phyloP scores from a whole-genome alignment of 2,113 vertebrate genomes.

The Lepus europaeus region DNA sequence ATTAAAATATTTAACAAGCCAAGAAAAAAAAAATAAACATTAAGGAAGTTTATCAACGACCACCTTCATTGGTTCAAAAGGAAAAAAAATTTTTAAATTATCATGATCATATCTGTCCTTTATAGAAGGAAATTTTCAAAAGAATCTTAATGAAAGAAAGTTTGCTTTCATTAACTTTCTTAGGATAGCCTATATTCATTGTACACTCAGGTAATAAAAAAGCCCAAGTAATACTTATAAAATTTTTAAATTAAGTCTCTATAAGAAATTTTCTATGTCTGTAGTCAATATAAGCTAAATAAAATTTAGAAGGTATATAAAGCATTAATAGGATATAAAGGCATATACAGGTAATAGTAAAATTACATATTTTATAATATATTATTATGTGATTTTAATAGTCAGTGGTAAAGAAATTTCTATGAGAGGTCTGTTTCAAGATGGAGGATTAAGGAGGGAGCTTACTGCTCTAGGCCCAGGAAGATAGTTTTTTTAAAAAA shows the following conservation, averaged over 20 bases:
- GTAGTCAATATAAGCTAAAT: neutral
- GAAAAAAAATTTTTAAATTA: neutral
- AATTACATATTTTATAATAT: neutral
- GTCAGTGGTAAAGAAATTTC: neutral
- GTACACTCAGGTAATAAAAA: neutral
- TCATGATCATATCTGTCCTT: too few species aligned
- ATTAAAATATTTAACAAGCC: neutral
- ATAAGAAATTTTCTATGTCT: neutral
- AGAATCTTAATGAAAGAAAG: neutral
- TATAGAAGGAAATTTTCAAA: neutral
- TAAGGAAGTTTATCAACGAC: neutral
- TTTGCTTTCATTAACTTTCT: conserved; percentile 15
- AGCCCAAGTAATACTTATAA: neutral
- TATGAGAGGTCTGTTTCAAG: neutral
- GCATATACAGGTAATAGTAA: neutral
- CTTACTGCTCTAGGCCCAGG: too few species aligned
- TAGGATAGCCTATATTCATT: neutral
- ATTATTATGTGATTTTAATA: neutral
- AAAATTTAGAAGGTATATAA: neutral
- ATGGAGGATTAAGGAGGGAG: too few species aligned
- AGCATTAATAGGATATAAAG: neutral
- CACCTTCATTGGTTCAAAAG: neutral
- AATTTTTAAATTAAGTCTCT: conserved; percentile 35
- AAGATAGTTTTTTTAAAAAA: too few species aligned
- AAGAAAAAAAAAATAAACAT: neutral